These are phyloP conservation scores for Ormyrus labotus DNA, from an alignment of 2,888 invertebrate genomes.

Conservation along the genomic window DNA sequence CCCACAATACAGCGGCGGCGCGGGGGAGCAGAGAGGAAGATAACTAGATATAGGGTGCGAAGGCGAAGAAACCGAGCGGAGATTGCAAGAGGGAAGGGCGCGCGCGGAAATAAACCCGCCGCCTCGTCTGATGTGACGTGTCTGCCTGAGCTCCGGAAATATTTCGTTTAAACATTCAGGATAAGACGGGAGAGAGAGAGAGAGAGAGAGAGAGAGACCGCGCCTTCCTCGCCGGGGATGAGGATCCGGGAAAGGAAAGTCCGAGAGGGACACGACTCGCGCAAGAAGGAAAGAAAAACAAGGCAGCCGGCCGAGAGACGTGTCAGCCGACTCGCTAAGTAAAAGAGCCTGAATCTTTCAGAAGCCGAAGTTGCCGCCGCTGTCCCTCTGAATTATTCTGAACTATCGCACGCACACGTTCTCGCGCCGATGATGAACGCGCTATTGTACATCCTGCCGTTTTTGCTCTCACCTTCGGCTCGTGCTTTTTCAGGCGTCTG, in stretches of 20 bases:
- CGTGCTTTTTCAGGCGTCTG: neutral
- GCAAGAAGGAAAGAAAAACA: neutral
- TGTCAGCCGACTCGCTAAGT: constrained; percentile 46
- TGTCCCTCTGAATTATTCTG: constrained; percentile 28
- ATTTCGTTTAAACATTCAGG: constrained; percentile 56
- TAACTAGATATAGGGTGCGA: constrained; percentile 4
- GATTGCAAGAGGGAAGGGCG: constrained; percentile 8
- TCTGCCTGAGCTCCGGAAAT: constrained; percentile 46
- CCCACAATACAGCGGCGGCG: neutral
- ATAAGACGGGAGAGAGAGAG: constrained; percentile 34
- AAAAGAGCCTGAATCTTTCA: constrained; percentile 51
- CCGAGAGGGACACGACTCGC: neutral
- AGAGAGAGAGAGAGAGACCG: constrained; percentile 1
- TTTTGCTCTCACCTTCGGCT: neutral
- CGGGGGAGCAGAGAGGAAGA: neutral
- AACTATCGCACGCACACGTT: neutral
- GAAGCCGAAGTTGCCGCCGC: neutral
- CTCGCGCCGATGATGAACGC: constrained; percentile 4
- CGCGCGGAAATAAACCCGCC: constrained; percentile 44
- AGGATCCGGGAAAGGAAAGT: neutral
- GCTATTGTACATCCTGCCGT: neutral
- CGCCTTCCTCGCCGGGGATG: neutral
- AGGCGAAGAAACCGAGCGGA: constrained; percentile 10
- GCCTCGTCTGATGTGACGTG: constrained; percentile 38
- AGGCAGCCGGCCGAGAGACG: neutral